Evolutionary conservation across 2,888 invertebrate genomes (phyloP).

Genomic region (Troilus luridus): DNA sequence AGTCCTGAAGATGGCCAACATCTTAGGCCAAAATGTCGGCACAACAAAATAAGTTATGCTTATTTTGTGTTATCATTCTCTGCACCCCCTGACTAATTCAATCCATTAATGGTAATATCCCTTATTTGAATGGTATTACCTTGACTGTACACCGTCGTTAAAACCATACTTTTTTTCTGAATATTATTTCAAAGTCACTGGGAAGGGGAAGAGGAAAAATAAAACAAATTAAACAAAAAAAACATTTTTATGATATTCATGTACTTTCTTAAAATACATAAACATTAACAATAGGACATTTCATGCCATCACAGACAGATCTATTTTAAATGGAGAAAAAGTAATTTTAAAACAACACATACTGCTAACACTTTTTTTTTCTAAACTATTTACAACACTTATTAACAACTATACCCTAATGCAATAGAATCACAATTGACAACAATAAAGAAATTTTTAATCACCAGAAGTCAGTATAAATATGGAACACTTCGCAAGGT

Average conservation of each 20-base stretch:
- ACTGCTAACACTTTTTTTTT: conserved; percentile 55
- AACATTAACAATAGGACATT: conserved; percentile 62
- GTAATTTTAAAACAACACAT: conserved; percentile 60
- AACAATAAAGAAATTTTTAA: conserved; percentile 60
- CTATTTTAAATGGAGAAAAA: conserved; percentile 60
- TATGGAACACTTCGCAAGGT: conserved; percentile 58
- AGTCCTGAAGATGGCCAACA: no score
- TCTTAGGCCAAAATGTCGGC: no score
- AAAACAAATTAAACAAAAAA: neutral
- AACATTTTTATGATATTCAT: conserved; percentile 54
- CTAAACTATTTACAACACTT: conserved; percentile 61
- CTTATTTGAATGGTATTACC: no score
- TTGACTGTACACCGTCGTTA: no score
- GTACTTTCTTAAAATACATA: conserved; percentile 60
- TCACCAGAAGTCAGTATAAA: conserved; percentile 56
- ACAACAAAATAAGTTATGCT: no score
- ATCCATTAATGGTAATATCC: no score
- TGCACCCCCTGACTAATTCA: no score
- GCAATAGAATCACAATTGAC: conserved; percentile 61
- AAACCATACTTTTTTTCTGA: neutral
- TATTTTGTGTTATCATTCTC: no score
- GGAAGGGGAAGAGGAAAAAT: neutral
- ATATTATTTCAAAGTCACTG: neutral
- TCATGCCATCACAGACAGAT: conserved; percentile 62
- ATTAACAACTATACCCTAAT: conserved; percentile 56